A percentile compares a stretch with the other conserved stretches of the same genome.
Evolutionary conservation across 2,113 vertebrate species (phyloP).

Genomic region (Sinosuthora webbiana): DNA sequence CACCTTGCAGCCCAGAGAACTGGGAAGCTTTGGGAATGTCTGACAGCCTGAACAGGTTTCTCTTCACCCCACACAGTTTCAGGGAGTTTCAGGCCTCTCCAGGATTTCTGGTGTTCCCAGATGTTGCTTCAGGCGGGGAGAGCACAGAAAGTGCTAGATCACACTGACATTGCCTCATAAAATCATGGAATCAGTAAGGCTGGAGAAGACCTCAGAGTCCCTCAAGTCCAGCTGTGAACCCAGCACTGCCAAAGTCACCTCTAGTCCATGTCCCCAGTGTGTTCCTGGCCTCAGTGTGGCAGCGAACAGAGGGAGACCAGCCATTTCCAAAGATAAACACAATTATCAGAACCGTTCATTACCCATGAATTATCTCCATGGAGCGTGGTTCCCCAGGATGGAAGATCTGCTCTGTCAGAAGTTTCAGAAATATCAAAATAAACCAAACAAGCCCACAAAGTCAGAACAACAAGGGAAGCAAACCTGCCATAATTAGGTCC

Average conservation of each 20-base stretch:
- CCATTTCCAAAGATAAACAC: not conserved
- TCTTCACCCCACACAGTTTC: not conserved
- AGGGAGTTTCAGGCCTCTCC: not conserved
- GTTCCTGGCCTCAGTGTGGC: not conserved
- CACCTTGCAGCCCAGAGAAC: not conserved
- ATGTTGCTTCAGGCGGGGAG: not conserved
- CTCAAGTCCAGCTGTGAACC: not conserved
- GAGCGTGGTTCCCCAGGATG: not conserved
- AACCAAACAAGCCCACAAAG: not conserved
- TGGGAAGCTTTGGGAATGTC: not conserved
- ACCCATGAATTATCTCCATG: not conserved
- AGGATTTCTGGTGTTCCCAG: not conserved
- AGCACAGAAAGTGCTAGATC: not conserved
- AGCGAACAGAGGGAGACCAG: not conserved
- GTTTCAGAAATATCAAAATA: not conserved
- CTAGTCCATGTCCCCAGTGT: fast-evolving
- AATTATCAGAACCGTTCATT: not conserved
- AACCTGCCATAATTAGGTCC: conserved; percentile 35
- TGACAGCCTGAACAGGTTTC: not conserved
- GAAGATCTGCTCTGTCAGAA: not conserved
- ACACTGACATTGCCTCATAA: not conserved
- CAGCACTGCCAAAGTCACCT: not conserved
- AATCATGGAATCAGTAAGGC: not conserved
- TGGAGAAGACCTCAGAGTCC: not conserved
- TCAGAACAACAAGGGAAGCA: not conserved